Percentiles rank a stretch among this genome's conserved stretches.
Conservation (phyloP, 2,888 invertebrate species). For the Eupeodes latifasciatus region DNA sequence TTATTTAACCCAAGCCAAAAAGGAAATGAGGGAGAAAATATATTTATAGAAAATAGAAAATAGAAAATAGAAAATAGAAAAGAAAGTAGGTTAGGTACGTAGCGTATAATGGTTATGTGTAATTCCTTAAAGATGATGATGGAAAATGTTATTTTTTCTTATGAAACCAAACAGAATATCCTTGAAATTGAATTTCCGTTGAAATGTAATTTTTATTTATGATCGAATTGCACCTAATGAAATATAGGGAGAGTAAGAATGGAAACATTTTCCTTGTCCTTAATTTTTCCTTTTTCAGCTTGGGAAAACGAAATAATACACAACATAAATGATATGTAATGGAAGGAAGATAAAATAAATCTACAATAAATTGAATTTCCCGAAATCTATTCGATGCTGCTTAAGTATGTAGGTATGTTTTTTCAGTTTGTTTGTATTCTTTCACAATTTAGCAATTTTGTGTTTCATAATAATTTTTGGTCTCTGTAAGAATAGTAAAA, state of each 20-base stretch:
- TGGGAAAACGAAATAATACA: background rate
- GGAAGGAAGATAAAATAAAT: slow-evolving; percentile 12
- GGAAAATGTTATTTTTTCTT: background rate
- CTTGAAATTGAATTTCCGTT: slow-evolving; percentile 52
- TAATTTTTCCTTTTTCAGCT: background rate
- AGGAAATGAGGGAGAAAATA: background rate
- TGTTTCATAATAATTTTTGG: too few species aligned
- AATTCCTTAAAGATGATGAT: slow-evolving; percentile 9
- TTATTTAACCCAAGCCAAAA: slow-evolving; percentile 34
- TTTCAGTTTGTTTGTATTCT: background rate
- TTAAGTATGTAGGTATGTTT: background rate
- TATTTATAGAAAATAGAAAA: background rate
- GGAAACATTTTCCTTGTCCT: background rate
- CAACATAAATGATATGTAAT: background rate
- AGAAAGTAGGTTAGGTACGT: background rate
- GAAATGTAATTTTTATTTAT: slow-evolving; percentile 36
- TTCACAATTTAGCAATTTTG: background rate
- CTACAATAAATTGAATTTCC: slow-evolving; percentile 32
- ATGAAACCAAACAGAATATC: slow-evolving; percentile 9
- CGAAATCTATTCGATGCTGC: slow-evolving; percentile 4
- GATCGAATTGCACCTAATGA: slow-evolving; percentile 51
- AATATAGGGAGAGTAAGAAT: slow-evolving; percentile 18
- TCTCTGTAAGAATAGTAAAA: too few species aligned
- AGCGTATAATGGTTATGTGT: too few species aligned
- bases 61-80: background rate